phyloP scores from a whole-genome alignment of 2,888 invertebrate genomes.

The Choristoneura rosaceana region DNA sequence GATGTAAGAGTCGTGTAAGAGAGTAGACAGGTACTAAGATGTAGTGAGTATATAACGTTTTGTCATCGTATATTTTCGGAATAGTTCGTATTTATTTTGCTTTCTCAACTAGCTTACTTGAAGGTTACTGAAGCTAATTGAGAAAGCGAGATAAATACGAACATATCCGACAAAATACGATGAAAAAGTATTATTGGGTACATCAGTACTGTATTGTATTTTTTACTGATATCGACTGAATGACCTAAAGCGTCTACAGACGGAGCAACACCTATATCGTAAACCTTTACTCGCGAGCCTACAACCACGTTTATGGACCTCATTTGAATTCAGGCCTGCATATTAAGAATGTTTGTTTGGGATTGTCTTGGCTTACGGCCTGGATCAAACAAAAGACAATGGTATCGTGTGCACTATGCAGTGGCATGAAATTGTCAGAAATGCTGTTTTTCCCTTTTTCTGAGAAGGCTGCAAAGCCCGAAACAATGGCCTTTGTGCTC shows the following conservation, averaged over 20 bases:
- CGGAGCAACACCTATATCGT: neutral
- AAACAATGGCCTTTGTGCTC: conserved; percentile 58
- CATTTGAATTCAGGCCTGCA: conserved; percentile 6
- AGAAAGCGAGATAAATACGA: no score
- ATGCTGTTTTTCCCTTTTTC: conserved; percentile 51
- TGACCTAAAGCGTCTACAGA: neutral
- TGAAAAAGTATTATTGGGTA: no score
- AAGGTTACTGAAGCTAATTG: no score
- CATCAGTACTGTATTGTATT: no score
- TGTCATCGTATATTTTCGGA: no score
- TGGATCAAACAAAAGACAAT: conserved; percentile 44
- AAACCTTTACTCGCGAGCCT: neutral
- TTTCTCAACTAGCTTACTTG: no score
- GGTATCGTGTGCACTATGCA: conserved; percentile 34
- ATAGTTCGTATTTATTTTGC: no score
- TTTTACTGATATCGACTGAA: no score
- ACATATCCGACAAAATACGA: no score
- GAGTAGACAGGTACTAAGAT: no score
- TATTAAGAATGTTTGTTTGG: conserved; percentile 32
- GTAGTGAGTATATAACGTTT: no score
- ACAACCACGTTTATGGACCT: neutral
- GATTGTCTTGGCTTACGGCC: conserved; percentile 4
- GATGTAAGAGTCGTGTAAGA: no score
- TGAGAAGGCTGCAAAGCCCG: conserved; percentile 44
- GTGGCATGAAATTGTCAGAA: conserved; percentile 45